Evolutionary conservation across 2,888 invertebrate genomes (phyloP).

Genomic region (Epirrhoe tristata): DNA sequence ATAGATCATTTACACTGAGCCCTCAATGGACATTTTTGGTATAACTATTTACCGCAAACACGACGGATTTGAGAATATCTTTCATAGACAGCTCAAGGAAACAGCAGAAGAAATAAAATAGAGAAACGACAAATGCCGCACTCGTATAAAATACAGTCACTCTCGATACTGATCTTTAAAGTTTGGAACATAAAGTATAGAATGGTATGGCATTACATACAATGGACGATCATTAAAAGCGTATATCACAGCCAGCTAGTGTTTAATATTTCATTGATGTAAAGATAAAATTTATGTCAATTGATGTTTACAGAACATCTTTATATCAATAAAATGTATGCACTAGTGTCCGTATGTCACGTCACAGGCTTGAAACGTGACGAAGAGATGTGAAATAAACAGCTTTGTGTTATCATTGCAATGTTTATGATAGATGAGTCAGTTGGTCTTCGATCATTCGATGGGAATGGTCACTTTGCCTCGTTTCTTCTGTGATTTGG

Average conservation of each 20-base stretch:
- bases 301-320: conserved; percentile 1
- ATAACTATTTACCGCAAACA: conserved; percentile 42
- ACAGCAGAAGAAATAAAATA: conserved; percentile 19
- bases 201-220: conserved; percentile 57
- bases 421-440: conserved; percentile 13
- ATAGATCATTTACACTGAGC: conserved; percentile 42
- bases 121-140: conserved; percentile 19
- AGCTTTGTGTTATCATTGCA: conserved; percentile 3
- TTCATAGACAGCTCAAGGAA: conserved; percentile 29
- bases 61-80: conserved; percentile 40
- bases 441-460: conserved; percentile 21
- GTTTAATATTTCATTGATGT: conserved; percentile 34
- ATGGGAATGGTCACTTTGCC: conserved; percentile 25
- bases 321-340: conserved; percentile 24
- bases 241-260: conserved; percentile 78
- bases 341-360: conserved; percentile 29
- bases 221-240: conserved; percentile 83
- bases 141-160: conserved; percentile 40
- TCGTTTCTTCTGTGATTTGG: conserved; percentile 28
- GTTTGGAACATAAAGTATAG: conserved; percentile 48
- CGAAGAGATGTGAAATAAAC: conserved; percentile 21
- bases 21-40: conserved; percentile 45
- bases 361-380: conserved; percentile 23
- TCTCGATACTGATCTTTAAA: conserved; percentile 41
- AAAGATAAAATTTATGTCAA: conserved; percentile 1